Evolutionary conservation across 2,113 vertebrate species (phyloP).

Genomic region (Trochalopteron elliotii): DNA sequence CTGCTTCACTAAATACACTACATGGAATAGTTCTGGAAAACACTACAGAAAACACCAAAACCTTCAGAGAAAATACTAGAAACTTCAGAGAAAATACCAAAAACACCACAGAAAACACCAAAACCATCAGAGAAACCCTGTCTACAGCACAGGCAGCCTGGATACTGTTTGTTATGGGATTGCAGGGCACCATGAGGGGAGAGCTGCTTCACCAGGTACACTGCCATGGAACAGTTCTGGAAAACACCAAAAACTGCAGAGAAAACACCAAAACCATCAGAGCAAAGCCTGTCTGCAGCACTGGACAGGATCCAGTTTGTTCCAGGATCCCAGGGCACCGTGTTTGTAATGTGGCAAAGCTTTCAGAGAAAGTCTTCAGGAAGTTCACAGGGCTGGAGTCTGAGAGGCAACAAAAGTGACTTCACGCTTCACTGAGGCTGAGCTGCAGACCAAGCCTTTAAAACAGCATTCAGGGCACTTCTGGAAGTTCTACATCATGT

Average conservation of each 20-base stretch:
- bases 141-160: not conserved
- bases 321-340: not conserved
- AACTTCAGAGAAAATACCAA: not conserved
- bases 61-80: not conserved
- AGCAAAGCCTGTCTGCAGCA: not conserved
- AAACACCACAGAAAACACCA: not conserved
- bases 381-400: not conserved
- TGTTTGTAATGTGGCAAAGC: not conserved
- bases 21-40: too few species aligned
- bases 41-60: too few species aligned
- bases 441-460: not conserved
- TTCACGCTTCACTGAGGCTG: not conserved
- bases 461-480: not conserved
- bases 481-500: not conserved
- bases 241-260: not conserved
- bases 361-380: not conserved
- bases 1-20: conserved; percentile 81
- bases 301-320: not conserved
- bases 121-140: not conserved
- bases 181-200: conserved; percentile 34
- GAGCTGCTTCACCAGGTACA: conserved; percentile 86
- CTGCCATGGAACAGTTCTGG: too few species aligned
- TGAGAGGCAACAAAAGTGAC: not conserved
- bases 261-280: not conserved
- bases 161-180: not conserved